phyloP scores from a whole-genome alignment of 2,797 vertebrate genomes.

The Sebastes diploproa region DNA sequence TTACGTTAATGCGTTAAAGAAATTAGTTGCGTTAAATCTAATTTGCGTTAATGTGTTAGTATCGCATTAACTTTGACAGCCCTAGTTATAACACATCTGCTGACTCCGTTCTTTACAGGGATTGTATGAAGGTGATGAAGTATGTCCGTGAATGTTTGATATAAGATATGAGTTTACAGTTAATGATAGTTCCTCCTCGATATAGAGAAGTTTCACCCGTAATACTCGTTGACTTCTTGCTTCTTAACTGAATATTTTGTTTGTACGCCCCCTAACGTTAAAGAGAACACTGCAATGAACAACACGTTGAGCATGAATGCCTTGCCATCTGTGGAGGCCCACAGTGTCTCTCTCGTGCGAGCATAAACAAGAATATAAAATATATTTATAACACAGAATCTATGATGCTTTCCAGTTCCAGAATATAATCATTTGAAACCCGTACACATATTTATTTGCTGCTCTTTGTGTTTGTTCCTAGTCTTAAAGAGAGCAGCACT shows the following conservation, averaged over 20 bases:
- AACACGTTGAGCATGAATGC: neutral
- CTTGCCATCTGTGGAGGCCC: too few species aligned
- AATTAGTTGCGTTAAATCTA: too few species aligned
- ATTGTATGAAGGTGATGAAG: neutral
- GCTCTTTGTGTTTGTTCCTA: slow-evolving; percentile 7
- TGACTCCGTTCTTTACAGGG: neutral
- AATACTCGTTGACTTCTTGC: neutral
- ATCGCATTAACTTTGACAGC: too few species aligned
- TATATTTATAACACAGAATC: neutral
- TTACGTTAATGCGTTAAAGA: too few species aligned
- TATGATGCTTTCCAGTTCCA: neutral
- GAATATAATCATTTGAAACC: slow-evolving; percentile 12
- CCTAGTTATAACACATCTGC: too few species aligned
- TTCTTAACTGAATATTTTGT: neutral
- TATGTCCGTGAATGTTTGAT: neutral
- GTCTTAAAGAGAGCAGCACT: slow-evolving; percentile 9
- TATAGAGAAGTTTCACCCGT: neutral
- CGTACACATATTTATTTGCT: slow-evolving; percentile 18
- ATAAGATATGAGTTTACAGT: neutral
- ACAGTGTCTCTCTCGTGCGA: too few species aligned
- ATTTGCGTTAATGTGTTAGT: too few species aligned
- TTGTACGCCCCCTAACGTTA: neutral
- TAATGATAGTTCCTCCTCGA: neutral
- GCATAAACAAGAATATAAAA: neutral
- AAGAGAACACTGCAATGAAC: neutral